Evolutionary conservation across 2,888 invertebrate species (phyloP).

Genomic region (Crematogaster levior): DNA sequence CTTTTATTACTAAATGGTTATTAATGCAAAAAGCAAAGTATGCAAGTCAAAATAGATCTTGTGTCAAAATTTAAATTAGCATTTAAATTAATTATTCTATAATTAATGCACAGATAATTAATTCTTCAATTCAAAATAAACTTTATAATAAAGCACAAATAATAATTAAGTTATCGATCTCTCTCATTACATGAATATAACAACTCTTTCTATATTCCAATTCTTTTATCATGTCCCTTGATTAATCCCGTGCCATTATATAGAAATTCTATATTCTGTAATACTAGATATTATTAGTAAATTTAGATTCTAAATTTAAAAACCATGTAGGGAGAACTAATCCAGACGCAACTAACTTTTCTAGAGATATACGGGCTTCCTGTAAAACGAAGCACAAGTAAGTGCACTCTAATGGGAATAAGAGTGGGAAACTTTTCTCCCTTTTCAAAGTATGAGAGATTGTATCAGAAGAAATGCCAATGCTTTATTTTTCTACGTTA

Average conservation of each 20-base stretch:
- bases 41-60: not conserved
- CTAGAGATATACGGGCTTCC: constrained; percentile 22
- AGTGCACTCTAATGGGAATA: constrained; percentile 69
- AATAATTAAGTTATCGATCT: not conserved
- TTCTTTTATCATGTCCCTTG: not conserved
- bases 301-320: constrained; percentile 32
- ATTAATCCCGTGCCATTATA: not conserved
- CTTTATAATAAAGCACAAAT: not conserved
- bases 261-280: not conserved
- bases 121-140: not conserved
- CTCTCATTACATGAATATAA: not conserved
- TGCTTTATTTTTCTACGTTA: constrained; percentile 74
- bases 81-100: too few relatives aligned
- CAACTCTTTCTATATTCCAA: not conserved
- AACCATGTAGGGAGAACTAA: not conserved
- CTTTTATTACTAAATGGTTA: not conserved
- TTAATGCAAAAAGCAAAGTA: constrained; percentile 25
- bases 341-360: constrained; percentile 21
- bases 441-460: constrained; percentile 64
- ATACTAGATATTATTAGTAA: not conserved
- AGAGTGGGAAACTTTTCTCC: constrained; percentile 62
- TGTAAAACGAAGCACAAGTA: constrained; percentile 40
- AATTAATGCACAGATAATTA: not conserved
- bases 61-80: not conserved
- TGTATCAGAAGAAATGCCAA: constrained; percentile 68